Conservation (phyloP, 2,113 vertebrate genomes). For the Myotis yumanensis region DNA sequence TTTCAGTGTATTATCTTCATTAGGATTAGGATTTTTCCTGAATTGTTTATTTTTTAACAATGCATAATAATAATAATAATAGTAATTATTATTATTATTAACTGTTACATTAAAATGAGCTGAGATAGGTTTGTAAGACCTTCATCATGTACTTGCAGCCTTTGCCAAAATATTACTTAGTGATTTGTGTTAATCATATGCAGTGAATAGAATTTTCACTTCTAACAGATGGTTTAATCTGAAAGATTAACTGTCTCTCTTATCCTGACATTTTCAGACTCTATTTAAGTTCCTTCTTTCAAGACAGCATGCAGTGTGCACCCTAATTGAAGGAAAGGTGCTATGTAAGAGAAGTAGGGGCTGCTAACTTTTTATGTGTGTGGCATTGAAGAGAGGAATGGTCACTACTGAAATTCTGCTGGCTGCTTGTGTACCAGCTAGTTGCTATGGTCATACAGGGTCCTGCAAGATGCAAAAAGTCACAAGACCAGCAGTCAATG, state of each 20-base stretch:
- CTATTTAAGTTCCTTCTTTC: neutral
- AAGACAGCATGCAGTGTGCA: neutral
- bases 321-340: neutral
- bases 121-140: neutral
- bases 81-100: neutral
- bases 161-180: neutral
- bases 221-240: neutral
- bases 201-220: neutral
- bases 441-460: neutral
- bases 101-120: neutral
- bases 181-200: neutral
- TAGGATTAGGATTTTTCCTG: neutral
- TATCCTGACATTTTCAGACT: neutral
- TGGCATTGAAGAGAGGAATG: neutral
- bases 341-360: neutral
- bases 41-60: slow-evolving; percentile 4
- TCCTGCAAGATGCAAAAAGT: neutral
- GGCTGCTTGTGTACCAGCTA: neutral
- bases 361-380: neutral
- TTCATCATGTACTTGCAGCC: neutral
- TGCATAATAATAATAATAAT: too few relatives aligned
- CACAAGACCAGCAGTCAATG: neutral
- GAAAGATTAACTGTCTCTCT: neutral
- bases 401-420: neutral
- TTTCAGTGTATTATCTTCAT: neutral